Evolutionary conservation across 53 echinoderm and acorn worm species (phyloP).

Genomic region (Henricia sp.): DNA sequence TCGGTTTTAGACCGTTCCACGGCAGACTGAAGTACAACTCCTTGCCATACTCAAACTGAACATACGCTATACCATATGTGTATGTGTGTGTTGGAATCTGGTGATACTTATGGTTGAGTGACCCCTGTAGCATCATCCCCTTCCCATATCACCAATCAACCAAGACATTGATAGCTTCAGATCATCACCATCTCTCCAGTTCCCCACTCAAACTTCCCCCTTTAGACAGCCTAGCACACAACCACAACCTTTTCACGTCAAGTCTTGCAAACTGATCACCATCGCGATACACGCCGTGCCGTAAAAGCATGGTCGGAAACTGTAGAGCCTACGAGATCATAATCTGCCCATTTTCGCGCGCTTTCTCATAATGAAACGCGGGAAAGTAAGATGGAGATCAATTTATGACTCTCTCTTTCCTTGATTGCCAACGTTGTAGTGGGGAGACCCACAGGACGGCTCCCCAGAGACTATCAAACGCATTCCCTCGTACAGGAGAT

Average conservation of each 20-base stretch:
- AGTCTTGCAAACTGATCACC: conserved; percentile 11
- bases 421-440: conserved; percentile 50
- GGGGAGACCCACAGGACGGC: conserved; percentile 49
- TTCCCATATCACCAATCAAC: conserved; percentile 26
- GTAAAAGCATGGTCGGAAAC: conserved; percentile 52
- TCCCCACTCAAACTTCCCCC: conserved; percentile 6
- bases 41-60: no score
- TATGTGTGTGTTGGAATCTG: no score
- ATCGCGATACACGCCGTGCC: not conserved
- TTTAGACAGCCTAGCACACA: conserved; percentile 6
- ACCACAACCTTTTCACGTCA: conserved; percentile 48
- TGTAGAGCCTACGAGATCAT: conserved; percentile 49
- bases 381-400: conserved; percentile 57
- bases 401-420: conserved; percentile 53
- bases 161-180: conserved; percentile 60
- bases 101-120: no score
- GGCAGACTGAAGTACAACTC: no score
- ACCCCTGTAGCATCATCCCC: conserved; percentile 32
- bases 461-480: conserved; percentile 36
- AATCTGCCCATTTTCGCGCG: conserved; percentile 56
- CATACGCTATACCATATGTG: no score
- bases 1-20: no score
- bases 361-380: conserved; percentile 58
- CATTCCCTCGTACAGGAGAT: conserved; percentile 54
- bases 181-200: conserved; percentile 51